phyloP scores from a whole-genome alignment of 2,113 vertebrate species.

The Lepus europaeus region DNA sequence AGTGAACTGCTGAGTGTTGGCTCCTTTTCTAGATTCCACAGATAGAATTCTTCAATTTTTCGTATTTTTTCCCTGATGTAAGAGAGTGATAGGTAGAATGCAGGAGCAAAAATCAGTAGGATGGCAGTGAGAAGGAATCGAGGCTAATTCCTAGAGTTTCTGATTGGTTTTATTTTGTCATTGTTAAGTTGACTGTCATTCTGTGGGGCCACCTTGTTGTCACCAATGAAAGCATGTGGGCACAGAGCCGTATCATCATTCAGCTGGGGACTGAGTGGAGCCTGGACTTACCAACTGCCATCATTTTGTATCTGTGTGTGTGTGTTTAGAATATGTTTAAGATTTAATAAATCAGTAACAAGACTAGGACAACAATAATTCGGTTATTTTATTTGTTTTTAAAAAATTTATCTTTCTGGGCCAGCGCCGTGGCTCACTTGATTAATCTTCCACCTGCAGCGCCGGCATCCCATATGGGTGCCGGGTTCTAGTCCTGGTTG shows the following conservation, averaged over 20 bases:
- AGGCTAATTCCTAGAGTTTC: constrained; percentile 20
- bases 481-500: too few relatives aligned
- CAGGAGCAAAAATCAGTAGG: constrained; percentile 15
- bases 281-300: not conserved
- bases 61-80: not conserved
- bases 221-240: not conserved
- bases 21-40: not conserved
- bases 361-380: not conserved
- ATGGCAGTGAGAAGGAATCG: not conserved
- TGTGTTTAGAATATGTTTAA: not conserved
- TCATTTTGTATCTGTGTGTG: not conserved
- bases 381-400: not conserved
- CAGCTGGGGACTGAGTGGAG: not conserved
- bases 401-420: too few relatives aligned
- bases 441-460: too few relatives aligned
- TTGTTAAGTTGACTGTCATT: not conserved
- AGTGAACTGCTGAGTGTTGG: not conserved
- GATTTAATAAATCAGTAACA: not conserved
- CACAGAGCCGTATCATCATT: not conserved
- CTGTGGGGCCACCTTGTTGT: not conserved
- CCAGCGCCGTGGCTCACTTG: too few relatives aligned
- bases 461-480: too few relatives aligned
- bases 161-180: not conserved
- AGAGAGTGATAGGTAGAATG: not conserved
- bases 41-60: not conserved